Evolutionary conservation across 2,888 invertebrate genomes (phyloP).

Genomic region (Epinotia nisella): DNA sequence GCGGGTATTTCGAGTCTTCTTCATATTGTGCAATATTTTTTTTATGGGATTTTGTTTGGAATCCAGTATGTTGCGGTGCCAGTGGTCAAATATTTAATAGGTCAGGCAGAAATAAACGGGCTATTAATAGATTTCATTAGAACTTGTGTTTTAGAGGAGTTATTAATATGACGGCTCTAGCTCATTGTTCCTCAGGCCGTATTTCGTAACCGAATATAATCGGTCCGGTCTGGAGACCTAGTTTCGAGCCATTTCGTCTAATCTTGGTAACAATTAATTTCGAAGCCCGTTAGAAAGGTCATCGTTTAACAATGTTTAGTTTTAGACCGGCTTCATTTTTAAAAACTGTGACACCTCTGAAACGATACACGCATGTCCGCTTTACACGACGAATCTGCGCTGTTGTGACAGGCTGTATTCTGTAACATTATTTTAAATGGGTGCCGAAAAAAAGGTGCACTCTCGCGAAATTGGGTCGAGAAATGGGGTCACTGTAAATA

Average conservation of each 20-base stretch:
- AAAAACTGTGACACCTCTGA: constrained; percentile 61
- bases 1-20: constrained; percentile 53
- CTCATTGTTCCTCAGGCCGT: constrained; percentile 29
- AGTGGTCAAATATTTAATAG: constrained; percentile 67
- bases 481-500: constrained; percentile 80
- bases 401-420: constrained; percentile 74
- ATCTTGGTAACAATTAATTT: constrained; percentile 33
- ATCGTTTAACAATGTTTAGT: constrained; percentile 46
- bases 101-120: constrained; percentile 73
- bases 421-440: constrained; percentile 75
- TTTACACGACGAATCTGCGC: constrained; percentile 68
- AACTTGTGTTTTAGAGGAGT: constrained; percentile 60
- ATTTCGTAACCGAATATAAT: constrained; percentile 37
- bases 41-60: constrained; percentile 69
- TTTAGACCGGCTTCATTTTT: constrained; percentile 47
- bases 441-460: constrained; percentile 69
- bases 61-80: constrained; percentile 61
- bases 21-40: constrained; percentile 69
- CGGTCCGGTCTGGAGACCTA: constrained; percentile 26
- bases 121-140: constrained; percentile 74
- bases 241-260: constrained; percentile 15
- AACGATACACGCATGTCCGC: constrained; percentile 66
- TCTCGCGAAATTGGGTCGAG: constrained; percentile 78
- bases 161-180: constrained; percentile 50
- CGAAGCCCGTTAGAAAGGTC: constrained; percentile 31